A percentile compares a stretch with the other conserved stretches of the same genome.
Evolutionary conservation across 2,888 invertebrate species (phyloP).

Genomic region (Ichneumoninae sp.): DNA sequence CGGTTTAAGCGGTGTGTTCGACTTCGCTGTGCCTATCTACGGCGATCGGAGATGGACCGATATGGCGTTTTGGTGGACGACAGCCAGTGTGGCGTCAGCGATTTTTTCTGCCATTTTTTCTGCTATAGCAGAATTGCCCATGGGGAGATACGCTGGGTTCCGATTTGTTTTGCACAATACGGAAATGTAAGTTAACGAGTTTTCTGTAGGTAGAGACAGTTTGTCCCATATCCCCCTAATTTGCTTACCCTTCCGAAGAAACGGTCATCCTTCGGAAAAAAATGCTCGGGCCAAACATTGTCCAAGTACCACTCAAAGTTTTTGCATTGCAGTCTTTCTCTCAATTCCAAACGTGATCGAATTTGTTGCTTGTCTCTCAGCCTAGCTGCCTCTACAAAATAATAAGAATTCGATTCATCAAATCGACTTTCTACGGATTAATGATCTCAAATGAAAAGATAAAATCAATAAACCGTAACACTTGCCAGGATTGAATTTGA

Average conservation of each 20-base stretch:
- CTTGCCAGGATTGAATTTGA: constrained; percentile 91
- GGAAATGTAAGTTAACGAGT: background rate
- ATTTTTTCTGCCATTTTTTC: too few species aligned
- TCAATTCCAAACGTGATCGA: constrained; percentile 87
- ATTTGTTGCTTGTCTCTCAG: constrained; percentile 87
- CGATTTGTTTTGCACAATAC: too few species aligned
- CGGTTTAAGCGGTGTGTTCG: too few species aligned
- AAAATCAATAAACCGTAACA: constrained; percentile 34
- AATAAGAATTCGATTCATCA: constrained; percentile 12
- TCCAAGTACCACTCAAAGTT: constrained; percentile 97
- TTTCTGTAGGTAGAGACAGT: background rate
- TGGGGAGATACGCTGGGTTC: too few species aligned
- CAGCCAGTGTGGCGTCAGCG: too few species aligned
- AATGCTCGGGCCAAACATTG: constrained; percentile 98
- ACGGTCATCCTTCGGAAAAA: constrained; percentile 94
- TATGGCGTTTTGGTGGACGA: too few species aligned
- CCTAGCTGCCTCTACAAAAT: constrained; percentile 85
- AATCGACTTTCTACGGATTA: background rate
- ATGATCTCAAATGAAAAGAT: constrained; percentile 15
- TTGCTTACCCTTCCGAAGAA: constrained; percentile 92
- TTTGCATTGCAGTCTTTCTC: constrained; percentile 91
- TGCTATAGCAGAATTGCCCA: too few species aligned
- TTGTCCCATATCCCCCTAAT: background rate
- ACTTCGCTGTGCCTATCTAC: too few species aligned
- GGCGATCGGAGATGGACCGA: too few species aligned